Base-by-base conservation (phyloP, 2,797 vertebrate genomes). In the Limosa lapponica region DNA sequence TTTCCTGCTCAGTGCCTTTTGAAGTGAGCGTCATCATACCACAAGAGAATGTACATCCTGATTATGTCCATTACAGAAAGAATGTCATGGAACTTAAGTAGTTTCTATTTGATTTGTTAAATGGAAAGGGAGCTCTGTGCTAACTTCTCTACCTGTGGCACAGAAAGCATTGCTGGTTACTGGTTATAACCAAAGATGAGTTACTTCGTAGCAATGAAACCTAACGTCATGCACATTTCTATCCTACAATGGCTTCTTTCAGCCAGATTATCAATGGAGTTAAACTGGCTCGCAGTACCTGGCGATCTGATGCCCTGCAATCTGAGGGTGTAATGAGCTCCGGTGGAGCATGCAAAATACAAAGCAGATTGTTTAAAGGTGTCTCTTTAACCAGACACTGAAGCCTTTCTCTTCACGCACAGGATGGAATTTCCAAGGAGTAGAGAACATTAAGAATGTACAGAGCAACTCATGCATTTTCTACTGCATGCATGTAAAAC, bases 161-260 rank as follows among this genome's bases (percentile, higher is more conserved):
- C 30, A 73, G 67, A 59, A 92, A 36, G 37, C 57, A 11, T 11
- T 48, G 55, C 27, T 17, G 43, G 41, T 15, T n/a, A 0, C 37
- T 39, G 64, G n/a, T 48, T 55, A 5, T 16, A 17, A 51, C 7
- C 4, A 27, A 9, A 32, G 78, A 24, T 7, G 9, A 27, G 41
- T 71, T 74, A 25, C 8, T 58, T 69, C 49, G 10, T 39, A 39
- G 52, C 52, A 10, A 6, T 36, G 37, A 43, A 59, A 43, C 13
- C 20, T 25, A 19, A 41, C 28, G 11, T 43, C 13, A 0, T 15
- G 36, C 16, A 13, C 6, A 6, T 73, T 82, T 43, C 48, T 57
- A 0, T 27, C 69, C 48, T 39, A 1, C 57, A 8, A 0, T 6
- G 14, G 23, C 22, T n/a, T 61, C 65, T 65, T 59, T 65, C 49